Conservation (phyloP, 2,888 invertebrate species). For the Elgonia sp. region DNA sequence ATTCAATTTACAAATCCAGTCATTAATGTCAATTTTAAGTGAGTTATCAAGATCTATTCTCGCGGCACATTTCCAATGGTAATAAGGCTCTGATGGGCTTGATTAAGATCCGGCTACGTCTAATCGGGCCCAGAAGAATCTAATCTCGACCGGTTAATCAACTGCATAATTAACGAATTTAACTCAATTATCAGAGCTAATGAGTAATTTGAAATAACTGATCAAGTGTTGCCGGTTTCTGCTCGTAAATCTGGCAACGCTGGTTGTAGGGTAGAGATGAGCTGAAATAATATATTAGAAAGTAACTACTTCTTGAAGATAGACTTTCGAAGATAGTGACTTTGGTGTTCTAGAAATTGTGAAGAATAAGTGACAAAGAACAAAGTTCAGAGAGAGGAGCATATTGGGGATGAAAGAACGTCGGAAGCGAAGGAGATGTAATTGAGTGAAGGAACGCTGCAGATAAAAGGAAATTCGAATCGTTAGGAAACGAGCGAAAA, state of each 20-base stretch:
- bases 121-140: constrained; percentile 51
- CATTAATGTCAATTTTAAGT: constrained; percentile 56
- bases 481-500: constrained; percentile 42
- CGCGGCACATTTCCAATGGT: constrained; percentile 37
- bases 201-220: constrained; percentile 36
- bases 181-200: constrained; percentile 30
- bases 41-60: constrained; percentile 52
- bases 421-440: constrained; percentile 55
- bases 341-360: constrained; percentile 56
- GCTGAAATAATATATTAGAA: constrained; percentile 66
- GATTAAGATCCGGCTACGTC: constrained; percentile 44
- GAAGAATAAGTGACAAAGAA: constrained; percentile 66
- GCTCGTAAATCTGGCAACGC: constrained; percentile 43
- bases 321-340: constrained; percentile 55
- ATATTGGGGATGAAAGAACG: constrained; percentile 67
- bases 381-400: constrained; percentile 60
- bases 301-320: constrained; percentile 61
- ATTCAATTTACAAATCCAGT: constrained; percentile 53
- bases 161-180: constrained; percentile 55
- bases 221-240: constrained; percentile 30
- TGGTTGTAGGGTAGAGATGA: constrained; percentile 3
- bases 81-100: constrained; percentile 40
- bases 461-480: constrained; percentile 68
- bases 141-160: constrained; percentile 38
- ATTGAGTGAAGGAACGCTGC: constrained; percentile 57